Evolutionary conservation across 2,888 invertebrate genomes (phyloP).

Genomic region (Eledona agricola): DNA sequence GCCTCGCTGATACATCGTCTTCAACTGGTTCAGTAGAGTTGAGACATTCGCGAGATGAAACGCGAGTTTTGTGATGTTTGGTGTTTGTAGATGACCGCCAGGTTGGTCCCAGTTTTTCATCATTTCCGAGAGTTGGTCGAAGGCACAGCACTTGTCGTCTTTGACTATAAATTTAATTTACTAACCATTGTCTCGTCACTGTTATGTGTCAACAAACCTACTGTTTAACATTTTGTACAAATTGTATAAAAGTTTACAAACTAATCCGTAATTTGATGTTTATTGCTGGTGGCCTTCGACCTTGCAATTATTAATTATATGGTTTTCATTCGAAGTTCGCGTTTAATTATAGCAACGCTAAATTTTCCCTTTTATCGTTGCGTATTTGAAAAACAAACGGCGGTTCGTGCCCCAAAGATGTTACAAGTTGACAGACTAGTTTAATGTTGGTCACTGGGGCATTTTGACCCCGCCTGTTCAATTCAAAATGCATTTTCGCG

Average conservation of each 20-base stretch:
- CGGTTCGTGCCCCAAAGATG: conserved; percentile 5
- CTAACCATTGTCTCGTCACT: no score
- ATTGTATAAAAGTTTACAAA: background rate
- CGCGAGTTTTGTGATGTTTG: conserved; percentile 34
- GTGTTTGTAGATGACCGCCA: conserved; percentile 28
- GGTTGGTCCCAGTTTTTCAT: conserved; percentile 18
- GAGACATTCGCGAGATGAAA: conserved; percentile 28
- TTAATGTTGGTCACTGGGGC: conserved; percentile 52
- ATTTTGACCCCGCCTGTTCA: conserved; percentile 41
- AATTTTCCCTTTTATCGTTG: conserved; percentile 8
- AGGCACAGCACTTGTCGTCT: no score
- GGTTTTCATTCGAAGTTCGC: no score
- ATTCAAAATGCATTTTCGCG: no score
- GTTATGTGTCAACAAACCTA: no score
- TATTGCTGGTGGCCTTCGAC: no score
- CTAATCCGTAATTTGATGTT: conserved; percentile 5
- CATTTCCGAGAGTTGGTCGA: no score
- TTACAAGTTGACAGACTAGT: conserved; percentile 41
- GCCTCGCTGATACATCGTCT: conserved; percentile 37
- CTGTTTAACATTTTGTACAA: no score
- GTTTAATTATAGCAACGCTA: conserved; percentile 5
- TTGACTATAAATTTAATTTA: no score
- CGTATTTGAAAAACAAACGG: no score
- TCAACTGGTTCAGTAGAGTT: conserved; percentile 39
- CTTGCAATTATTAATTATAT: no score